Conservation (phyloP, 2,797 vertebrate genomes). For the Brachyrhaphis roseni region DNA sequence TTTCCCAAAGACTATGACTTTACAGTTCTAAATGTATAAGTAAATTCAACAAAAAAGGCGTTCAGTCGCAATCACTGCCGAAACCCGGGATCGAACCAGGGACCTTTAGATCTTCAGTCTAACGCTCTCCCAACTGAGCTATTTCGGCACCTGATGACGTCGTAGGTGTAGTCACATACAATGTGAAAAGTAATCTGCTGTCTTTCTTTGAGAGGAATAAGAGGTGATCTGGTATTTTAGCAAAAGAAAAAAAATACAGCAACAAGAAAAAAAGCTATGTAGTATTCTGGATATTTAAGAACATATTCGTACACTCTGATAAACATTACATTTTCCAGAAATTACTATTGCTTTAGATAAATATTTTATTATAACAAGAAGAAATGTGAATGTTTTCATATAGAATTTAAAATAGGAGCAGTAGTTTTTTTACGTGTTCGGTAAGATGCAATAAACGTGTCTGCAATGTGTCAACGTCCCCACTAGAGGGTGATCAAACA, state of each 20-base stretch:
- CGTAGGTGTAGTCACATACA: rapidly evolving
- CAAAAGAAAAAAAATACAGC: not conserved
- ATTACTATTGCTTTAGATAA: not conserved
- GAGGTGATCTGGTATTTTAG: not conserved
- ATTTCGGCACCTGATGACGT: conserved; percentile 55
- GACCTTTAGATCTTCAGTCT: conserved; percentile 78
- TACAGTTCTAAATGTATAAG: not conserved
- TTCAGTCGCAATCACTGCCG: conserved; percentile 17
- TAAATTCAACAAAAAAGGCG: not conserved
- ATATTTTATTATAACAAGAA: not conserved
- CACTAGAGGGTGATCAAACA: not conserved
- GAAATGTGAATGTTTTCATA: not conserved
- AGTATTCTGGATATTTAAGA: not conserved
- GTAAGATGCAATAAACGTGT: not conserved
- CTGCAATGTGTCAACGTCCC: not conserved
- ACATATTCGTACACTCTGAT: not conserved
- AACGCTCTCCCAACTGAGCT: conserved; percentile 79
- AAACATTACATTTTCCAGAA: not conserved
- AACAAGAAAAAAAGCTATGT: rapidly evolving
- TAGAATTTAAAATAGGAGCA: not conserved
- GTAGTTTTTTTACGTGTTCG: not conserved
- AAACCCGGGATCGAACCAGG: conserved; percentile 74
- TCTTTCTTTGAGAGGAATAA: no score
- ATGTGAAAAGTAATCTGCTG: not conserved
- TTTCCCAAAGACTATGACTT: not conserved